Evolutionary conservation across 2,797 vertebrate species (phyloP).

Genomic region (Coracias cyanogaster): DNA sequence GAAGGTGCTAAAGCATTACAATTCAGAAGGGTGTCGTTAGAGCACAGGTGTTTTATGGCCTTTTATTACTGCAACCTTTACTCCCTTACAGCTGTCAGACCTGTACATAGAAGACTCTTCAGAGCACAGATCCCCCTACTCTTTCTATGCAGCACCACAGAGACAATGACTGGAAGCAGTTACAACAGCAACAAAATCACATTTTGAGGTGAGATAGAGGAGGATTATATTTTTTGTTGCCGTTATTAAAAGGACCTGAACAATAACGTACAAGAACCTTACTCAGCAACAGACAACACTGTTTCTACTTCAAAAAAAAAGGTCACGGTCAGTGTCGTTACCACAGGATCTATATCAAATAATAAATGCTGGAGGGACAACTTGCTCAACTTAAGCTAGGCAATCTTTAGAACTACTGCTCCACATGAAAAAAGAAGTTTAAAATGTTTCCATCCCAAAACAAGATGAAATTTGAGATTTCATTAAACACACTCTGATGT

Average conservation of each 20-base stretch:
- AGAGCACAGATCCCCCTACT: neutral
- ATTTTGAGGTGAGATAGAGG: neutral
- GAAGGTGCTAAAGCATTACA: neutral
- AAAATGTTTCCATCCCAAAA: neutral
- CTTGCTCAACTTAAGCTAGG: neutral
- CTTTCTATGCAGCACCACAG: neutral
- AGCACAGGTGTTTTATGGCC: neutral
- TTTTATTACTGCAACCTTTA: neutral
- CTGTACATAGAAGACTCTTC: neutral
- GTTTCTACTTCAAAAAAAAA: neutral
- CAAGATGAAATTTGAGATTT: neutral
- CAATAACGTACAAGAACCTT: neutral
- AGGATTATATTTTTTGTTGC: neutral
- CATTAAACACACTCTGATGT: neutral
- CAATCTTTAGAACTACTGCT: neutral
- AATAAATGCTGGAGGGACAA: neutral
- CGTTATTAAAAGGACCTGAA: neutral
- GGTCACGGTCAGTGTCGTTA: neutral
- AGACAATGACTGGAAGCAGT: neutral
- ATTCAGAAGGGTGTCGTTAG: neutral
- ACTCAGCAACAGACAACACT: neutral
- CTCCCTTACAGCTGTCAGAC: neutral
- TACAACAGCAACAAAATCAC: neutral
- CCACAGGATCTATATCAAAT: neutral
- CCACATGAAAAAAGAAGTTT: neutral